A percentile compares a stretch with the other conserved stretches of the same genome.
Conservation (phyloP, 2,888 invertebrate species). For the Leptinotarsa rubiginosa region DNA sequence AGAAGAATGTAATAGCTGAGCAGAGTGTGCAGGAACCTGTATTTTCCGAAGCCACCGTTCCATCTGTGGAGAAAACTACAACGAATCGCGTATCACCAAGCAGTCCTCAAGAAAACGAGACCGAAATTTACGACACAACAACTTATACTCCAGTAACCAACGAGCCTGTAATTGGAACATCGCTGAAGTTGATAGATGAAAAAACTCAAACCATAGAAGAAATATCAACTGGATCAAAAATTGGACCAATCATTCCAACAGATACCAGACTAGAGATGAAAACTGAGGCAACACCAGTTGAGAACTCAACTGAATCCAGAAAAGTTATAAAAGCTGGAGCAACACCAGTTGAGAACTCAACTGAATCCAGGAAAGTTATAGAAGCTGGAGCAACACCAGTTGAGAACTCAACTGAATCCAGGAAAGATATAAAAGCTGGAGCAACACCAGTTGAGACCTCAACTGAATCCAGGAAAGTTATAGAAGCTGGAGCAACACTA, state of each 20-base stretch:
- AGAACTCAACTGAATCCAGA: constrained; percentile 61
- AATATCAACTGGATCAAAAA: background rate
- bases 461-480: constrained; percentile 61
- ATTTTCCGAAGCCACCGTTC: background rate
- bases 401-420: constrained; percentile 62
- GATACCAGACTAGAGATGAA: too few relatives aligned
- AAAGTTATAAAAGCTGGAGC: background rate
- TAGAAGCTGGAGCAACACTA: background rate
- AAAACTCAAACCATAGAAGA: background rate
- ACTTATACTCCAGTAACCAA: background rate
- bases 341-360: background rate
- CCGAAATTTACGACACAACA: background rate
- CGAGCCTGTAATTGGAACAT: background rate
- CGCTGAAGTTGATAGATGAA: background rate
- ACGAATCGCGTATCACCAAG: constrained; percentile 15
- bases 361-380: constrained; percentile 61
- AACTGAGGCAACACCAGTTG: too few relatives aligned
- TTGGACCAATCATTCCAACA: background rate
- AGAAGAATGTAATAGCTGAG: constrained; percentile 1
- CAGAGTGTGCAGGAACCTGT: constrained; percentile 12
- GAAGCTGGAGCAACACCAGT: background rate
- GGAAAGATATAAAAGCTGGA: background rate
- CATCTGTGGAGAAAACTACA: constrained; percentile 20
- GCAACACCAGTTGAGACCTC: background rate
- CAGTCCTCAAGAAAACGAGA: constrained; percentile 4